Evolutionary conservation across 2,797 vertebrate genomes (phyloP).

Genomic region (Sternarchorhynchus goeldii): DNA sequence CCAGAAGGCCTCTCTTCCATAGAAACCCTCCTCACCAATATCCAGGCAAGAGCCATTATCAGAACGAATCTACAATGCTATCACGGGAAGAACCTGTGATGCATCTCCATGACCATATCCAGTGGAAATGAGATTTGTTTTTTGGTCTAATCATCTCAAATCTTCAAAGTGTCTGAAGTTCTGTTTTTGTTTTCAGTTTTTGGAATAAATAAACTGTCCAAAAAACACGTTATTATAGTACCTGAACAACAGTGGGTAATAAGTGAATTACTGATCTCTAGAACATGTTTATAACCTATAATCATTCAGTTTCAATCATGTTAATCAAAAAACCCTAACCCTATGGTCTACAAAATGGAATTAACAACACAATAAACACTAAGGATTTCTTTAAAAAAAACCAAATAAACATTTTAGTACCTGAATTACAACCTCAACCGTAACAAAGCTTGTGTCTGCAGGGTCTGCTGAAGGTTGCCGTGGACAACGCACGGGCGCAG

Average conservation of each 20-base stretch:
- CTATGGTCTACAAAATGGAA: no score
- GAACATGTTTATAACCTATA: no score
- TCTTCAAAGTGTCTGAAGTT: neutral
- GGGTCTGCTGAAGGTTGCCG: conserved; percentile 98
- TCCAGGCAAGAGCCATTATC: conserved; percentile 83
- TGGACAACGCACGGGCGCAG: conserved; percentile 96
- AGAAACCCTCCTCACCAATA: conserved; percentile 99
- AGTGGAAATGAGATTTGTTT: neutral
- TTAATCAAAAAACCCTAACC: no score
- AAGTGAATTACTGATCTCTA: no score
- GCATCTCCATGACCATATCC: neutral
- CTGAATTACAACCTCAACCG: conserved; percentile 41
- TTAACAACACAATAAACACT: no score
- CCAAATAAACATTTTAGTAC: neutral
- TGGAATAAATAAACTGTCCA: neutral
- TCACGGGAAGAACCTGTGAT: neutral
- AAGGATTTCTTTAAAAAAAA: neutral
- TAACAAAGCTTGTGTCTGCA: conserved; percentile 76
- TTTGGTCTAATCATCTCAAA: neutral
- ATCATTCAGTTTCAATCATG: no score
- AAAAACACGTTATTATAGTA: neutral
- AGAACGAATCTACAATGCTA: neutral
- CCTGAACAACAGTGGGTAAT: neutral
- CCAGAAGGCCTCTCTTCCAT: conserved; percentile 98
- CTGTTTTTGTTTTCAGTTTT: neutral